These are phyloP conservation scores for Eumacrocentrus americanus DNA, from an alignment of 2,888 invertebrate species.

Conservation along the genomic window DNA sequence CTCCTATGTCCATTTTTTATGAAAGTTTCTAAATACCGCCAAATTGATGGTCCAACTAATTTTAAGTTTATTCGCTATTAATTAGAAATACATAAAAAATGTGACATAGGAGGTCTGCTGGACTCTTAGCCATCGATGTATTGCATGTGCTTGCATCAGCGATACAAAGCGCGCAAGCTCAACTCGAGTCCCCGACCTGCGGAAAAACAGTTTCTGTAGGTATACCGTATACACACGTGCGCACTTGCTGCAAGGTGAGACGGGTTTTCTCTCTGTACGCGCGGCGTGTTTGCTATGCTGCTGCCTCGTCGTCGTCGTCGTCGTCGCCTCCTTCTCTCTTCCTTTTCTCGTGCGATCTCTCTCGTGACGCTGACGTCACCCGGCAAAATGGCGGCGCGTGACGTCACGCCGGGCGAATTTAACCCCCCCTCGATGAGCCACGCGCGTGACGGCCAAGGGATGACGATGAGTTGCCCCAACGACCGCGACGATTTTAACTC, in stretches of 20 bases:
- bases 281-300: conserved; percentile 21
- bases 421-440: conserved; percentile 32
- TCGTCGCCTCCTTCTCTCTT: background rate
- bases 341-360: conserved; percentile 37
- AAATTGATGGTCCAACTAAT: too few species aligned
- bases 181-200: conserved; percentile 6
- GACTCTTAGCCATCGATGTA: too few species aligned
- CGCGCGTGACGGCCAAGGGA: conserved; percentile 31
- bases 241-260: conserved; percentile 37
- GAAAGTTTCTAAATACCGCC: too few species aligned
- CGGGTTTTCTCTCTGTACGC: conserved; percentile 31
- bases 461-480: conserved; percentile 19
- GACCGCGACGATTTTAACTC: conserved; percentile 1
- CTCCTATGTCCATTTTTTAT: too few species aligned
- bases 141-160: too few species aligned
- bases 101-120: too few species aligned
- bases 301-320: conserved; percentile 42
- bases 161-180: conserved; percentile 23
- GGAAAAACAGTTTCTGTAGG: conserved; percentile 2
- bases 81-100: too few species aligned
- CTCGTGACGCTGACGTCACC: conserved; percentile 61
- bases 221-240: conserved; percentile 31
- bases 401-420: conserved; percentile 54
- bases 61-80: too few species aligned
- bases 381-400: conserved; percentile 62